Evolutionary conservation across 2,888 invertebrate genomes (phyloP), one percentile per base, ranked within the genome.

Genomic region (Latrodectus hesperus): DNA sequence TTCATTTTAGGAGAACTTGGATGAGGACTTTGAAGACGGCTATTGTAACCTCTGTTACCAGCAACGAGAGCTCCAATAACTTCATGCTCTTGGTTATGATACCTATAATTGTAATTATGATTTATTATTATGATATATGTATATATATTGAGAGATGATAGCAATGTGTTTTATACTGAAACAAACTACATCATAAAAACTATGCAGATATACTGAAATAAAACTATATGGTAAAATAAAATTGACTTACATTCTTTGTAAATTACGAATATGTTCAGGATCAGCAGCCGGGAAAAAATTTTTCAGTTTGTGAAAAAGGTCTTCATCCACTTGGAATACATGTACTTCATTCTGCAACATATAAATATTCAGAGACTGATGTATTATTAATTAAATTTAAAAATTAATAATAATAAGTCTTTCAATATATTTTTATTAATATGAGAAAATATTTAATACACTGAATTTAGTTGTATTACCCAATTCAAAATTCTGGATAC

Each of bases 1-100:
- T 91, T 91, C 87, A 91, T 89, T 68, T 90, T 90, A 9, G 91
- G 90, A 38, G 90, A 90, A 74, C 90, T 89, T 4, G 90, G 87
- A 17, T 89, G 88, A 49, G 89, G 90, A 74, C 87, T 87, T 64
- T 86, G 84, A 53, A 78, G 80, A 17, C 80, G 81, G 51, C 88
- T 84, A 38, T 72, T 82, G 52, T 81, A 77, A n/a, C 85, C 89
- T 72, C 87, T 64, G 53, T 87, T 88, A n/a, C 88, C 84, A 26
- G 88, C 80, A 11, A 90, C 87, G 10, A 90, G 73, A n/a, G 88
- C 88, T 60, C 84, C 88, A 38, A 90, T 90, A 12, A 90, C 89
- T 74, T 90, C 89, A 78, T 90, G 90, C 76, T 90, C 90, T 38
- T 88, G 84, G 82, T 90, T 90, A 73, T 90, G 88, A 70, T 90